phyloP scores from a whole-genome alignment of 2,113 vertebrate genomes.

The Phalacrocorax aristotelis region DNA sequence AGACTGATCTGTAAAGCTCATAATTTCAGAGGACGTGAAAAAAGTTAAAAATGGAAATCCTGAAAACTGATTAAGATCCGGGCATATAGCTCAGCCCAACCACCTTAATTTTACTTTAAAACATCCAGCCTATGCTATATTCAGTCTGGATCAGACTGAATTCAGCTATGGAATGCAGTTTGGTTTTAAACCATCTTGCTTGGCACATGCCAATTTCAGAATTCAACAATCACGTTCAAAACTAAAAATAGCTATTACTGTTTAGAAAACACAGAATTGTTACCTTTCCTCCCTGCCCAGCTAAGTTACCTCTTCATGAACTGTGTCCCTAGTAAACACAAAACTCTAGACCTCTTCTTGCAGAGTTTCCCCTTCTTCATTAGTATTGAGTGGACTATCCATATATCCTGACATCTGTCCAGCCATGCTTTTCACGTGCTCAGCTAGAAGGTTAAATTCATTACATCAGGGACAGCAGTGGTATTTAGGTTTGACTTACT shows the following conservation, averaged over 20 bases:
- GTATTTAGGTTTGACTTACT: slow-evolving; percentile 80
- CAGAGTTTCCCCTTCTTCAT: slow-evolving; percentile 16
- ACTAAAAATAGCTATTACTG: not conserved
- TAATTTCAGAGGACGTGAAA: not conserved
- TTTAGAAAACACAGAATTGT: not conserved
- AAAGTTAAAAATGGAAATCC: not conserved
- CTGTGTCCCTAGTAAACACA: not conserved
- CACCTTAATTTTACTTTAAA: not conserved
- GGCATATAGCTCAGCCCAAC: not conserved
- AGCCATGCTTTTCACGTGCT: not conserved
- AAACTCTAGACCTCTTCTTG: not conserved
- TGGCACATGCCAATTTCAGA: not conserved
- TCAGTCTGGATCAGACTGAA: not conserved
- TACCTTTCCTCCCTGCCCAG: not conserved
- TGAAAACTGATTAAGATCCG: not conserved
- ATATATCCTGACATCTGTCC: not conserved
- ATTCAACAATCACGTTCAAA: not conserved
- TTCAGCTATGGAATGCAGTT: not conserved
- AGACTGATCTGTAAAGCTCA: not conserved
- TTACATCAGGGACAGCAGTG: not conserved
- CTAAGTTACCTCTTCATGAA: not conserved
- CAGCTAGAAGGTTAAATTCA: slow-evolving; percentile 5
- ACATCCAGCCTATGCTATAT: not conserved
- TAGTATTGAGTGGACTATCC: not conserved
- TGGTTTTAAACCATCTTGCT: not conserved